These are phyloP conservation scores for Eulemur rufifrons DNA, from an alignment of 2,113 vertebrate species.

Conservation along the genomic window DNA sequence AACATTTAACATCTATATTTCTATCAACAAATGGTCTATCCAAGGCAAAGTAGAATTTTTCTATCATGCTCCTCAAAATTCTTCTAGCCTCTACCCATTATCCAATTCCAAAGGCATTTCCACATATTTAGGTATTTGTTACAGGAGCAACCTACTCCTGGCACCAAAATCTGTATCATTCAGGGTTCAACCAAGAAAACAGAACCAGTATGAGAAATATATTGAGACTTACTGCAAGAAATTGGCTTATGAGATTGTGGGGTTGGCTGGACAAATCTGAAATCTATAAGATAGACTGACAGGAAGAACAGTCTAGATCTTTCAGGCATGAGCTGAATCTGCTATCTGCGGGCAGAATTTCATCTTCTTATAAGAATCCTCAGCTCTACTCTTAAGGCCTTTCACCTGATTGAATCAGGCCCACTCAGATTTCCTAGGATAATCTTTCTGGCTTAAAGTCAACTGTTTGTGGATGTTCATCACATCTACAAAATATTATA, in stretches of 20 bases:
- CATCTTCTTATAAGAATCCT: background rate
- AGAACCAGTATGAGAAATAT: background rate
- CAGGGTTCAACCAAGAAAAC: background rate
- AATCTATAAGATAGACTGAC: background rate
- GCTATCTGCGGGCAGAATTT: background rate
- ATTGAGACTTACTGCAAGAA: constrained; percentile 6
- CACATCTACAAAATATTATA: background rate
- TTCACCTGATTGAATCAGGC: background rate
- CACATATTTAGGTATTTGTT: background rate
- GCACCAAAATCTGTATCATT: constrained; percentile 25
- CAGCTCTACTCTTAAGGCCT: background rate
- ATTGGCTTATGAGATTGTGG: background rate
- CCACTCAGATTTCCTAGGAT: background rate
- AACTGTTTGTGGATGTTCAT: background rate
- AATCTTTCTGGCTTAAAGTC: background rate
- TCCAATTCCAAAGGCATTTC: background rate
- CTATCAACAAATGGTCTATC: background rate
- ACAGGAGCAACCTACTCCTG: background rate
- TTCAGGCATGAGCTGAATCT: background rate
- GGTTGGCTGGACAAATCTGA: background rate
- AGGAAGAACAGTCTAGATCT: background rate
- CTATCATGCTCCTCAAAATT: background rate
- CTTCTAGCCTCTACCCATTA: background rate
- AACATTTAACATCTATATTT: background rate
- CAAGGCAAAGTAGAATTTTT: background rate